A percentile compares a stretch with the other conserved stretches of the same genome.
These are phyloP conservation scores for Synergus japonicus DNA, from an alignment of 2,888 invertebrate genomes.

Conservation along the genomic window DNA sequence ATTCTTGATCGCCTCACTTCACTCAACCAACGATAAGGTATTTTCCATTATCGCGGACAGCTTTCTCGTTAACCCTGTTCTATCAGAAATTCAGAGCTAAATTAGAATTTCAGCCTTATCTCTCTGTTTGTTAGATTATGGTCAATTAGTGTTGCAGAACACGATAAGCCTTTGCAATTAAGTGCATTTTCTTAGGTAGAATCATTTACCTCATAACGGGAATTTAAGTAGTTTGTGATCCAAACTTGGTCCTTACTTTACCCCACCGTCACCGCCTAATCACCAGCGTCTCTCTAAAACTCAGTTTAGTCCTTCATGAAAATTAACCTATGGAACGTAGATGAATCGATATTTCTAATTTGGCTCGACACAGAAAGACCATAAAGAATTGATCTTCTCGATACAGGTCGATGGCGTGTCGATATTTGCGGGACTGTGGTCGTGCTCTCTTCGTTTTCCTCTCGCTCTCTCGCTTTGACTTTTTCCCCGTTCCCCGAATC, in stretches of 20 bases:
- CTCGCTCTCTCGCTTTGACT: conserved; percentile 11
- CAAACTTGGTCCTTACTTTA: too few relatives aligned
- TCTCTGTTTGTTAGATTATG: not conserved
- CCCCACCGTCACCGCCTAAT: too few relatives aligned
- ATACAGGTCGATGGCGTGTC: conserved; percentile 24
- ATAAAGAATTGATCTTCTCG: conserved; percentile 34
- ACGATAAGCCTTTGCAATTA: not conserved
- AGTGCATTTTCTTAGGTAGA: not conserved
- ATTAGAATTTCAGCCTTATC: conserved; percentile 9
- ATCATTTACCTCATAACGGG: too few relatives aligned
- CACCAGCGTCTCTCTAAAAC: too few relatives aligned
- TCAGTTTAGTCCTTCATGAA: not conserved
- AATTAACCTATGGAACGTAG: not conserved
- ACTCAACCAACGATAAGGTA: conserved; percentile 19
- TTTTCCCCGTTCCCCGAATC: conserved; percentile 44
- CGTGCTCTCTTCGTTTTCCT: conserved; percentile 14
- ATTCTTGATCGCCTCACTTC: conserved; percentile 31
- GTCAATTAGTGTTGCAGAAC: not conserved
- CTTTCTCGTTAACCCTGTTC: conserved; percentile 35
- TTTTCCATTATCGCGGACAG: conserved; percentile 21
- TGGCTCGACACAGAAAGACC: conserved; percentile 18
- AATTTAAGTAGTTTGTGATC: too few relatives aligned
- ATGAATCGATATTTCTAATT: conserved; percentile 12
- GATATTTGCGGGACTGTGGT: conserved; percentile 33
- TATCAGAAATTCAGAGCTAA: conserved; percentile 9